Base-by-base conservation (phyloP, 2,888 invertebrate species). In the Leucania comma region DNA sequence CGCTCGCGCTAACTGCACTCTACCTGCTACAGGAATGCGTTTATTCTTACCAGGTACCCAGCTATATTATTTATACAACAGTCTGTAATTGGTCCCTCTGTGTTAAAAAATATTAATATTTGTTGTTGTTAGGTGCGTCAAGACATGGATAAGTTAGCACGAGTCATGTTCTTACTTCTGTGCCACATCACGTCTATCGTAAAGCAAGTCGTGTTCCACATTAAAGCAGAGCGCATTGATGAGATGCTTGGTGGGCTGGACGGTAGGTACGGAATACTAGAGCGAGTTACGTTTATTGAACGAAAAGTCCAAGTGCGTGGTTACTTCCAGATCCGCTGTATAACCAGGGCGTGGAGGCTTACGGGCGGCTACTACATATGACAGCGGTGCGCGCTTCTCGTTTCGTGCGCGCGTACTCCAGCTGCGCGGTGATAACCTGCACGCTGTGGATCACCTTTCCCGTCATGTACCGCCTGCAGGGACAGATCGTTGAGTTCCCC, bases 91-190 rank as follows among this genome's bases (percentile, higher is more conserved):
- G 22, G 42, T 12, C 2, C 20, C 8, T 17, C 10, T 14, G 12
- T 12, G 26, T 26, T 22, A 22, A 20, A 0, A 56, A 26, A 10
- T 6, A 4, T 42, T 50, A 20, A 50, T 29, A 42, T 65, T 12
- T 76, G 24, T 35, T 67, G 10, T 70, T 17, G 60, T 58, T 85
- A 93, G 92, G 92, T 90, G 75, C 91, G 90, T 26, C 72, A 68
- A 50, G 92, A 95, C 73, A 92, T 95, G 93, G 90, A 88, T 26
- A 91, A 91, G 84, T 81, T 95, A 77, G 89, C 94, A 12, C 92
- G 93, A 29, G 95, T 95, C 70, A 91, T 95, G 94, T 95, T 95
- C 82, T 88, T 95, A 77, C 88, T 95, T 81, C 90, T 95, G 70
- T 95, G 95, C 79, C 95, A 95, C 87, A 86, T 95, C 68, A 95